Base-by-base conservation (phyloP, 2,888 invertebrate genomes). In the Andrena praecox region DNA sequence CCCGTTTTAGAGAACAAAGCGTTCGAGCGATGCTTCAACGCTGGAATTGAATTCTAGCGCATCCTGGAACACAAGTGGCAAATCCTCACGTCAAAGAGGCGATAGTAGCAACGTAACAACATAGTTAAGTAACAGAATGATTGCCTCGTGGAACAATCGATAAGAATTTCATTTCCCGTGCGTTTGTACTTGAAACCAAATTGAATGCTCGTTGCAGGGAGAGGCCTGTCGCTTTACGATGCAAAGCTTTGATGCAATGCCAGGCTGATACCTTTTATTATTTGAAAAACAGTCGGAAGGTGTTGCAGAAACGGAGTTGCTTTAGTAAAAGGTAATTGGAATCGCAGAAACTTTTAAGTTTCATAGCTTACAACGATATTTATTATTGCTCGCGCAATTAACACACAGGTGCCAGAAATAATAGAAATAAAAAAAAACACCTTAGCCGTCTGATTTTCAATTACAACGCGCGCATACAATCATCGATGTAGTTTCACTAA, bases 101-200 rank as follows among this genome's bases (percentile, higher is more conserved):
- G 70, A 70, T 60, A 78, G 31, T 8, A 68, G 68, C 52, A 48
- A n/a, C 33, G 20, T 70, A 50, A 63, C 62, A 78, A 67, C 50
- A 66, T 48, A 20, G 54, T 24, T 48, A 33, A 20, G 8, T 70
- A 66, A 60, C 50, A 63, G 31, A 70, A 48, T 72, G 67, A 77
- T 73, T 63, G 59, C 33, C 42, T 68, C 27, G 59, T 62, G 67
- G 54, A 64, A 50, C 27, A 56, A 67, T 77, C 52, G 50, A 12
- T 54, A 63, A 16, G 27, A 77, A 77, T 77, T 59, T 72, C 63
- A 72, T 72, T 72, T 66, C 33, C 77, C 33, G 56, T 64, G 33
- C 72, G 10, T 24, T 24, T 20, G 54, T 63, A 33, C 16, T 63
- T 42, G 12, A 1, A 20, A n/a, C 7, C n/a, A 31, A 63, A 70